phyloP scores from a whole-genome alignment of 2,888 invertebrate species.

The Saturnia japonica region DNA sequence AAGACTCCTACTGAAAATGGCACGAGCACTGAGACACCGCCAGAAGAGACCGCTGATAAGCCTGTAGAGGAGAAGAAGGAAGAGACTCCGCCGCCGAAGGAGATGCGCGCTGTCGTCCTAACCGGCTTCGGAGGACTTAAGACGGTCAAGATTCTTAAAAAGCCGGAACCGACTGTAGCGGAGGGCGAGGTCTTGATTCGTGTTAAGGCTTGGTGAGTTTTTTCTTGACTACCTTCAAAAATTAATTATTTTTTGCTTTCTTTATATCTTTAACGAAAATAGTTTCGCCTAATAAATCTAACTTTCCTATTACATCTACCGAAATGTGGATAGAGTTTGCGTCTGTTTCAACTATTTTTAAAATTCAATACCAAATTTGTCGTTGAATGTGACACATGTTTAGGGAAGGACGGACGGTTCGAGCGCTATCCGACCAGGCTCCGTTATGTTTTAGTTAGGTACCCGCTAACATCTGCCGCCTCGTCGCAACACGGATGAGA shows the following conservation, averaged over 20 bases:
- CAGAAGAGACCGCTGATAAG: constrained; percentile 78
- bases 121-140: constrained; percentile 93
- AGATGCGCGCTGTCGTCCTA: constrained; percentile 92
- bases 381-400: not conserved
- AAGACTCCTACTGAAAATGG: constrained; percentile 82
- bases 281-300: not conserved
- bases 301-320: not conserved
- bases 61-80: constrained; percentile 81
- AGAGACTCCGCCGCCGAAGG: constrained; percentile 84
- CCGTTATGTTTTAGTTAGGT: constrained; percentile 28
- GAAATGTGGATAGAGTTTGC: constrained; percentile 1
- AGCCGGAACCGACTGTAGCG: constrained; percentile 86
- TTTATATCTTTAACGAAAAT: not conserved
- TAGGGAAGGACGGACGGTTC: constrained; percentile 2
- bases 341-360: not conserved
- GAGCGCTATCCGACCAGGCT: constrained; percentile 7
- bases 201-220: constrained; percentile 92
- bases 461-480: constrained; percentile 68
- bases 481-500: not conserved
- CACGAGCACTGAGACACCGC: constrained; percentile 68
- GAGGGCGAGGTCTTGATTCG: constrained; percentile 91
- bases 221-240: constrained; percentile 26
- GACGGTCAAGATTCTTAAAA: constrained; percentile 91
- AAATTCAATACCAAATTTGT: constrained; percentile 1
- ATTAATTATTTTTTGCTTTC: not conserved